Base-by-base conservation (phyloP, 2,888 invertebrate species). In the Euzophera pinguis region DNA sequence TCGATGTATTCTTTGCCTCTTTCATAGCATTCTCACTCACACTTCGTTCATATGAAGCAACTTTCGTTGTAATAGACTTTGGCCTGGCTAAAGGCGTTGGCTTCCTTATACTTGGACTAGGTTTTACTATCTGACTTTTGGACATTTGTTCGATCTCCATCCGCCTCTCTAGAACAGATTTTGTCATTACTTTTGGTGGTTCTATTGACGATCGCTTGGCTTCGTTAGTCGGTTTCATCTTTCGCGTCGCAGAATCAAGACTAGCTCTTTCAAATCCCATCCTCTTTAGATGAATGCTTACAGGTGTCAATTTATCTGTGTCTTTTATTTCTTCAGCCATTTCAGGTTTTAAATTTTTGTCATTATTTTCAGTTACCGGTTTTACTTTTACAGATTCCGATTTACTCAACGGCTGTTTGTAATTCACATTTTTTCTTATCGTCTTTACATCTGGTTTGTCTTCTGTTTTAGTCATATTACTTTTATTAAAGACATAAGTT, bases 241-340 rank as follows among this genome's bases (percentile, higher is more conserved):
- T 89, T 54, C 89, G 71, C 0, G 83, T 84, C 0, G 83, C 85
- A 1, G 90, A 90, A 63, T 91, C 90, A 7, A 91, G 74, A 55
- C 91, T 91, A 0, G 89, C 84, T 67, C 91, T 77, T 75, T 91
- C 91, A 47, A 90, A 90, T 59, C 87, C 86, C 32, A 85, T 57
- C 48, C 91, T 69, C 72, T 90, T 91, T 14, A 91, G 67, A 70
- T 89, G 84, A 61, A 90, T 87, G 47, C 78, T 85, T 1, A 81
- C 79, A 58, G 78, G 74, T 43, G 66, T 75, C 10, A 65, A 55
- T 60, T 70, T 75, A 34, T 67, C 50, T 41, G 48, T 69, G n/a
- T 38, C 50, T 41, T 50, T 54, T 9, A 13, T 7, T 13, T 50
- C 68, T 27, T 67, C 64, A 37, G 55, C 56, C 47, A 69, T 66